These are phyloP conservation scores for Scaptodrosophila latifasciaeformis DNA, from an alignment of 2,888 invertebrate species.

Conservation along the genomic window DNA sequence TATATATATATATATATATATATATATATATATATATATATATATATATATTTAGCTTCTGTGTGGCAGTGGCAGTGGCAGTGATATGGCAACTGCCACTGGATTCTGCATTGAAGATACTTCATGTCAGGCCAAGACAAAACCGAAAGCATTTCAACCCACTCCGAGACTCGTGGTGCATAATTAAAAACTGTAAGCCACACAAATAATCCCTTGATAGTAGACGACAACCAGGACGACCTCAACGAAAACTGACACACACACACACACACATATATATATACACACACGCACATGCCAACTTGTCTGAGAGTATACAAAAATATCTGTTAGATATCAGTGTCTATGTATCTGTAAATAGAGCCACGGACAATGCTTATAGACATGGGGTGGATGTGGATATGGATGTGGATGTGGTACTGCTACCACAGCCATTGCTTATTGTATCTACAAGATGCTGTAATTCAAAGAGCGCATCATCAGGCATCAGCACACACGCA, in stretches of 20 bases:
- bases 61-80: too few species aligned
- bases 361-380: too few species aligned
- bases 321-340: too few species aligned
- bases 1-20: neutral
- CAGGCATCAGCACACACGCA: conserved; percentile 4
- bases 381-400: too few species aligned
- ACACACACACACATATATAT: conserved; percentile 17
- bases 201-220: conserved; percentile 67
- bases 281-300: conserved; percentile 14
- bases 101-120: conserved; percentile 19
- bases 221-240: conserved; percentile 33
- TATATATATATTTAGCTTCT: neutral
- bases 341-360: too few species aligned
- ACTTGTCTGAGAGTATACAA: too few species aligned
- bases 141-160: too few species aligned
- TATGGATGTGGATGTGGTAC: too few species aligned
- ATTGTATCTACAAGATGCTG: too few species aligned
- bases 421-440: too few species aligned
- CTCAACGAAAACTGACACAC: conserved; percentile 33
- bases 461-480: too few species aligned
- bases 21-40: conserved; percentile 3
- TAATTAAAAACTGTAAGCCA: conserved; percentile 67
- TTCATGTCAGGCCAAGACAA: too few species aligned
- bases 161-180: conserved; percentile 67
- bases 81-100: neutral